Percentiles rank a stretch among this genome's conserved stretches.
phyloP scores from a whole-genome alignment of 1,140 invertebrate species.

The Drosophila prosaltans region DNA sequence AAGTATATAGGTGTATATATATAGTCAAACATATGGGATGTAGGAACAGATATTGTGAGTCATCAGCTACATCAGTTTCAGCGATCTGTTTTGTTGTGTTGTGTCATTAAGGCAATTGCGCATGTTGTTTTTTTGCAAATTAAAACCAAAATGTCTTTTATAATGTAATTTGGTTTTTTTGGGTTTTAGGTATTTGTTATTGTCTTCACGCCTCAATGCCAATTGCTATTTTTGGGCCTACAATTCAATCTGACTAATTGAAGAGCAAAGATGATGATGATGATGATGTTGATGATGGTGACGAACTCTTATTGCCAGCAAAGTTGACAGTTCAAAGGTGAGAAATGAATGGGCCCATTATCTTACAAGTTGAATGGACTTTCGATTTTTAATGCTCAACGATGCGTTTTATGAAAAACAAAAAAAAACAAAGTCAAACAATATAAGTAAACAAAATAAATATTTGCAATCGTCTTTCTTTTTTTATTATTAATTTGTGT shows the following conservation, averaged over 20 bases:
- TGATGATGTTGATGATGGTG: background rate
- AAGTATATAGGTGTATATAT: background rate
- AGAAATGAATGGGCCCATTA: slow-evolving; percentile 33
- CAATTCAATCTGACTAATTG: slow-evolving; percentile 38
- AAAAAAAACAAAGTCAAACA: slow-evolving; percentile 63
- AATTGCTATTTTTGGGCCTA: slow-evolving; percentile 58
- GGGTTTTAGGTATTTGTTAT: slow-evolving; percentile 26
- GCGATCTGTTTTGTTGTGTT: slow-evolving; percentile 25
- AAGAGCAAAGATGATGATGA: background rate
- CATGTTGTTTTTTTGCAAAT: slow-evolving; percentile 35
- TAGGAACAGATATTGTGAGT: background rate
- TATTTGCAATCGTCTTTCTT: slow-evolving; percentile 68
- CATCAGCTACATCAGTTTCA: slow-evolving; percentile 38
- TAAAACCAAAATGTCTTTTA: slow-evolving; percentile 64
- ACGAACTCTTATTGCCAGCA: too few species aligned
- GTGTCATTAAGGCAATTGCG: slow-evolving; percentile 10
- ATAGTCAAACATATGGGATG: background rate
- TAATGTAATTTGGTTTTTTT: slow-evolving; percentile 65
- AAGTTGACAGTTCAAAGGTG: slow-evolving; percentile 46
- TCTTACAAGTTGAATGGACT: slow-evolving; percentile 69
- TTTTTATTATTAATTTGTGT: slow-evolving; percentile 12
- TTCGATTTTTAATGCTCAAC: slow-evolving; percentile 62
- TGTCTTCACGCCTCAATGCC: slow-evolving; percentile 71
- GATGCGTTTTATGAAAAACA: slow-evolving; percentile 34
- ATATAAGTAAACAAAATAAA: slow-evolving; percentile 54